Evolutionary conservation across 2,113 vertebrate genomes (phyloP).

Genomic region (Platysternon megacephalum): DNA sequence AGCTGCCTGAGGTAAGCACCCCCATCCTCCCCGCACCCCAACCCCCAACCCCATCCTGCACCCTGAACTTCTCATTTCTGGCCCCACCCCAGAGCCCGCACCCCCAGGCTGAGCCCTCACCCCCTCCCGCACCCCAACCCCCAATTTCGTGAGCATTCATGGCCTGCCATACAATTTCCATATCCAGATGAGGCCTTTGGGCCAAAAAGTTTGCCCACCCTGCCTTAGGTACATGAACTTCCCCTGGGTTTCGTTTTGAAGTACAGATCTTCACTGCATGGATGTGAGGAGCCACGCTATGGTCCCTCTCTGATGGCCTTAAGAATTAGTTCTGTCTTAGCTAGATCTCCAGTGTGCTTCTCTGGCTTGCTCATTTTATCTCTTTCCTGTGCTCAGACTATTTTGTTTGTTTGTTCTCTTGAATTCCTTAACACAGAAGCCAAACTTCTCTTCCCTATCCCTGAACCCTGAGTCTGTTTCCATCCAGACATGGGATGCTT

Average conservation of each 20-base stretch:
- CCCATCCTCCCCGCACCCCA: too few relatives aligned
- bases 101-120: too few relatives aligned
- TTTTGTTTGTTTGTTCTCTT: background rate
- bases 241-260: constrained; percentile 50
- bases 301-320: background rate
- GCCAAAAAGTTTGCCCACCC: too few relatives aligned
- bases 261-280: constrained; percentile 21
- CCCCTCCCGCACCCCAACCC: too few relatives aligned
- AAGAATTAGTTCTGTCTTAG: constrained; percentile 43
- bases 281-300: background rate
- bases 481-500: background rate
- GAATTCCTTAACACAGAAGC: background rate
- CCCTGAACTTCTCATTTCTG: too few relatives aligned
- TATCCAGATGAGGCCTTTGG: too few relatives aligned
- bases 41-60: too few relatives aligned
- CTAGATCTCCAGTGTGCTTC: constrained; percentile 10
- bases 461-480: background rate
- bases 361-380: constrained; percentile 41
- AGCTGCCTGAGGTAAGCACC: too few relatives aligned
- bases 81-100: too few relatives aligned
- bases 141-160: too few relatives aligned
- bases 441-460: background rate
- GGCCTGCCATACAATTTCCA: too few relatives aligned
- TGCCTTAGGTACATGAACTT: constrained; percentile 45
- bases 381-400: background rate